phyloP scores from a whole-genome alignment of 2,888 invertebrate genomes.

The Caenorhabditis panamensis region DNA sequence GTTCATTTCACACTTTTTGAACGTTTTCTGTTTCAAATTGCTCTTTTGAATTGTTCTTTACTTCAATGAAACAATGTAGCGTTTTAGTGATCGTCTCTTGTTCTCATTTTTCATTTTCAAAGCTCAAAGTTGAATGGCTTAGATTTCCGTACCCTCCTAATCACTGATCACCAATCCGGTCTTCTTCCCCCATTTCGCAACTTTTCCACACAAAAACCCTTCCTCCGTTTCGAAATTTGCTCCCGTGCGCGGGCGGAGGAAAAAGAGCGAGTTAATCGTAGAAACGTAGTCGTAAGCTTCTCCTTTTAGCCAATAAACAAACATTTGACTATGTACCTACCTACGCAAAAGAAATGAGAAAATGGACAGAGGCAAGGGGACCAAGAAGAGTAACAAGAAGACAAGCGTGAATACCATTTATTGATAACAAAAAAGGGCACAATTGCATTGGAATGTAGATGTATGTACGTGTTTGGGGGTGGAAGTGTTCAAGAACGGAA shows the following conservation, averaged over 20 bases:
- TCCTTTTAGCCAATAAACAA: slow-evolving; percentile 40
- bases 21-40: too few relatives aligned
- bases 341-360: slow-evolving; percentile 15
- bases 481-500: slow-evolving; percentile 2
- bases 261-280: slow-evolving; percentile 46
- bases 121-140: too few relatives aligned
- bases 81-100: too few relatives aligned
- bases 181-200: neutral
- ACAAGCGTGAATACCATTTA: neutral
- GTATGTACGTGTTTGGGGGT: slow-evolving; percentile 28
- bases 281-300: slow-evolving; percentile 56
- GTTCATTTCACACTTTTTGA: too few relatives aligned
- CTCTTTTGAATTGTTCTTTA: too few relatives aligned
- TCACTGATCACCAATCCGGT: slow-evolving; percentile 29
- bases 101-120: too few relatives aligned
- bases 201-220: slow-evolving; percentile 10
- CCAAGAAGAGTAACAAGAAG: slow-evolving; percentile 4
- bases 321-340: slow-evolving; percentile 54
- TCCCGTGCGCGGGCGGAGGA: slow-evolving; percentile 13
- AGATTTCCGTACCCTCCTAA: too few relatives aligned
- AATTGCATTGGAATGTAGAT: slow-evolving; percentile 47
- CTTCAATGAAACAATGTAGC: too few relatives aligned
- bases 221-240: slow-evolving; percentile 40
- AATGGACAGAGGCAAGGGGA: slow-evolving; percentile 1
- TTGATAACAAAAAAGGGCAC: slow-evolving; percentile 1